Conservation (phyloP, 2,888 invertebrate genomes). For the Aethes cnicana region DNA sequence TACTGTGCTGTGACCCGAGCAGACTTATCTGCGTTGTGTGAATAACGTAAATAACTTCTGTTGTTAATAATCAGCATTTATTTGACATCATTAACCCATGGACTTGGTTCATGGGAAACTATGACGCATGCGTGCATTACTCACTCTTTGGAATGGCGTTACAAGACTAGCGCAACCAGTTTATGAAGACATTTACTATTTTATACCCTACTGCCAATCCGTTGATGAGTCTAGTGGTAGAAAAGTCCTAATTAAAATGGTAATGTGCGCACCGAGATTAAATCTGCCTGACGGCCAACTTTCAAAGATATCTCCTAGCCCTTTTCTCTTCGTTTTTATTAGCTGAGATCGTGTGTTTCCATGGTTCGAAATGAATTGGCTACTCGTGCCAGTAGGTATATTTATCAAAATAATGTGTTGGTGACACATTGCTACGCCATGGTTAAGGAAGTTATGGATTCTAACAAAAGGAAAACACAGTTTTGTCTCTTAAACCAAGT, state of each 20-base stretch:
- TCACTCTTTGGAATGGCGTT: conserved; percentile 40
- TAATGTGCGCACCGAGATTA: background rate
- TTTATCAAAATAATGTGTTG: conserved; percentile 4
- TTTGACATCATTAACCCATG: conserved; percentile 30
- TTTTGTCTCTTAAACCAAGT: too few relatives aligned
- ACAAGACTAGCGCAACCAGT: conserved; percentile 31
- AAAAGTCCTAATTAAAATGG: conserved; percentile 1
- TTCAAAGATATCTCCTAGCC: background rate
- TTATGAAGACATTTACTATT: background rate
- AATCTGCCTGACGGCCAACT: conserved; percentile 1
- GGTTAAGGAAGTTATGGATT: conserved; percentile 2
- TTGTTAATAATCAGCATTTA: conserved; percentile 24
- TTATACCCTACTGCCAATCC: background rate
- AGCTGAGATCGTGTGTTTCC: background rate
- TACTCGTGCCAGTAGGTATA: background rate
- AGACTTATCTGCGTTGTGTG: too few relatives aligned
- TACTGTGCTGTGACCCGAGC: too few relatives aligned
- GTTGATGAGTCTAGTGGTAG: background rate
- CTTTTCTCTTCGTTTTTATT: background rate
- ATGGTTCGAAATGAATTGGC: conserved; percentile 1
- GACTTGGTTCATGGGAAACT: conserved; percentile 42
- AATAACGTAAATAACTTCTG: background rate
- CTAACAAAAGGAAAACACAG: background rate
- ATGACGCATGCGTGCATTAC: conserved; percentile 44
- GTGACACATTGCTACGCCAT: conserved; percentile 5